Percentiles rank a stretch among this genome's conserved stretches.
Evolutionary conservation across 2,888 invertebrate species (phyloP).

Genomic region (Ctenicera cuprea): DNA sequence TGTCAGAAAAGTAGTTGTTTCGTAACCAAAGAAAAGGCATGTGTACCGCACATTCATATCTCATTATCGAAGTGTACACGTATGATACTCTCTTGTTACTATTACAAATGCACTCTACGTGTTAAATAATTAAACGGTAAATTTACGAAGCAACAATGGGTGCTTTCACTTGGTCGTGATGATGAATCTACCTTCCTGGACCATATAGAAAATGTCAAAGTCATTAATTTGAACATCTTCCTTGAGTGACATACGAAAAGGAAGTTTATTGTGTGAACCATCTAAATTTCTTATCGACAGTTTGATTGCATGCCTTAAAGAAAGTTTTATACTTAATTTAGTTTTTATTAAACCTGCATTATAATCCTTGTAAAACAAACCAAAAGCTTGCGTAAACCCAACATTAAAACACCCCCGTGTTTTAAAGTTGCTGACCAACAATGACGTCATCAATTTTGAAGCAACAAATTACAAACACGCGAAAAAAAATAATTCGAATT

Average conservation of each 20-base stretch:
- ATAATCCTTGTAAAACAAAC: too few species aligned
- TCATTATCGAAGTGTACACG: not conserved
- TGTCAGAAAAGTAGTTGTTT: slow-evolving; percentile 13
- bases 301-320: too few species aligned
- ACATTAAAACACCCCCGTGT: too few species aligned
- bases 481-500: too few species aligned
- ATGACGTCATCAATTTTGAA: too few species aligned
- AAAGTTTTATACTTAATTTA: too few species aligned
- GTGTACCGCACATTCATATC: slow-evolving; percentile 8
- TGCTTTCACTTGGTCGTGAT: slow-evolving; percentile 18
- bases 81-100: slow-evolving; percentile 1
- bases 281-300: too few species aligned
- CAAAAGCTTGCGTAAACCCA: too few species aligned
- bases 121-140: slow-evolving; percentile 12
- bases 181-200: slow-evolving; percentile 9
- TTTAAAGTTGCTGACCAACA: too few species aligned
- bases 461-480: too few species aligned
- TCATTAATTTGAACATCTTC: not conserved
- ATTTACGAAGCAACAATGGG: slow-evolving; percentile 7
- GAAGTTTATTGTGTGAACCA: not conserved
- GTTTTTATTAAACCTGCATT: too few species aligned
- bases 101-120: slow-evolving; percentile 10
- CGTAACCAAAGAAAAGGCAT: slow-evolving; percentile 5
- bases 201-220: slow-evolving; percentile 14
- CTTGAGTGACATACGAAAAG: not conserved